A percentile compares a stretch with the other conserved stretches of the same genome.
Conservation (phyloP, 2,113 vertebrate genomes). For the Ceuthmochares aereus region DNA sequence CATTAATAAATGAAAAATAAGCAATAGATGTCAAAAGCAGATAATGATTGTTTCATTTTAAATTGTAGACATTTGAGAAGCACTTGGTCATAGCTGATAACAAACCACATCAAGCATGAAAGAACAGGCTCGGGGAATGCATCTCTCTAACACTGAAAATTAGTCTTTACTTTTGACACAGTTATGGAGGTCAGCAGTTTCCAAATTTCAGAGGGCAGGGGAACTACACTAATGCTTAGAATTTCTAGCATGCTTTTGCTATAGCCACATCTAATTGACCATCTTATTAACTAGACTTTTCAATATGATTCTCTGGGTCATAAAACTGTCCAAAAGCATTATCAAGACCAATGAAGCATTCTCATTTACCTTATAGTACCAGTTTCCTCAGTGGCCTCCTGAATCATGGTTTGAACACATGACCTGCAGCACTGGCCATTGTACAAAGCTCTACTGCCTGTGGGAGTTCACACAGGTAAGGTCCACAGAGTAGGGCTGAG, state of each 20-base stretch:
- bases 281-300: neutral
- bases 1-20: constrained; percentile 5
- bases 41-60: neutral
- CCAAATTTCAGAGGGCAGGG: neutral
- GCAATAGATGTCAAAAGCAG: neutral
- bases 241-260: neutral
- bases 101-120: neutral
- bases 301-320: neutral
- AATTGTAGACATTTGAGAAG: neutral
- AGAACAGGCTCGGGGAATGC: neutral
- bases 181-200: neutral
- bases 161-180: neutral
- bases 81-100: neutral
- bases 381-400: neutral
- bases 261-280: neutral
- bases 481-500: neutral
- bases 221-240: accelerated
- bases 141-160: neutral
- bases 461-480: neutral
- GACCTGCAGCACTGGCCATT: neutral
- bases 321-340: neutral
- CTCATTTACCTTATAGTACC: neutral
- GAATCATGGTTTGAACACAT: neutral
- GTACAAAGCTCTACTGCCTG: neutral
- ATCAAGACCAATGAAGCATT: neutral